Evolutionary conservation across 2,797 vertebrate genomes (phyloP), one percentile per base, ranked within the genome.

Genomic region (Pseudochromis fuscus): DNA sequence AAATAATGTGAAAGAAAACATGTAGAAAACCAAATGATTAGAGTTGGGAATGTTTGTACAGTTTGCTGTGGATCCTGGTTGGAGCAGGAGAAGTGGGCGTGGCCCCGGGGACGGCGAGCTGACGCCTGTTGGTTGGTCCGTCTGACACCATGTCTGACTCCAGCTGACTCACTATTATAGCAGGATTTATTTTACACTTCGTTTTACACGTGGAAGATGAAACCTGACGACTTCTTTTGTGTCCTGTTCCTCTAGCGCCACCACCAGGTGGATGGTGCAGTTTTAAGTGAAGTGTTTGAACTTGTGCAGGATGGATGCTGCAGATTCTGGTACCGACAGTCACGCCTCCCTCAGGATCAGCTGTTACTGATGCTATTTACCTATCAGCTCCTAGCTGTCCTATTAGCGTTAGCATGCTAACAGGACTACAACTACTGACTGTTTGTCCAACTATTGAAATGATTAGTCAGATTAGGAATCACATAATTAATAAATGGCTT

Each of bases 31-130:
- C 45, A 57, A 67, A 58, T 30, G 5, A 18, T 68, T 67, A 61
- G 15, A 62, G 53, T 21, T 4, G 59, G 21, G 23, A 53, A 70
- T 79, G 45, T 83, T 67, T 38, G 30, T 81, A 4, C 31, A 37
- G 49, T 58, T 58, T 38, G 19, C 46, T 40, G 40, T 61, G 28
- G 51, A 5, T 5, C 15, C 18, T 13, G 40, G 12, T 37, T 53
- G 55, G 25, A 67, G 42, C 27, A 48, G 59, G 8, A 40, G 56
- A 16, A 0, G 8, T 9, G 40, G 18, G 40, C 49, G 38, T 24
- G 27, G 49, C 13, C 75, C 15, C 5, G 7, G 16, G 8, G 6
- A 49, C 33, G 21, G 15, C 16, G 12, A 1, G 40, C 18, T 59
- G 21, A 3, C n/a, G 21, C 35, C 33, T 31, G 21, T 48, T 40